Base-by-base conservation (phyloP, 2,797 vertebrate genomes). In the Emydoidea blandingii region DNA sequence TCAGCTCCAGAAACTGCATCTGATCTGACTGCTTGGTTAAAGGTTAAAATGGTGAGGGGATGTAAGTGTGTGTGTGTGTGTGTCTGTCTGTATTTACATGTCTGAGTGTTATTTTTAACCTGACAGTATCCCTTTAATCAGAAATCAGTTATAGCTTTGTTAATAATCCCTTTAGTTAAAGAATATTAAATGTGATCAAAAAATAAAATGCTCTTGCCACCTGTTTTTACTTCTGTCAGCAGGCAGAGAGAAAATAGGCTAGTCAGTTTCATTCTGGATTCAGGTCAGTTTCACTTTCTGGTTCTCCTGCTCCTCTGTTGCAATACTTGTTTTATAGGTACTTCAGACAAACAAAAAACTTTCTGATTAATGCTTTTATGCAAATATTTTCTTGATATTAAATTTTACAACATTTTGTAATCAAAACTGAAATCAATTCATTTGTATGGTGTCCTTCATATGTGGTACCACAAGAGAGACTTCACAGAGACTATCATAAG, bases 341-440 rank as follows among this genome's bases (percentile, higher is more conserved):
- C 97, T 97, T 97, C 95, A 96, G 94, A 95, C 95, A 95, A 97
- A 97, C 95, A 96, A 97, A 94, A 49, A 49, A 90, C 92, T 96
- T 97, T 96, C 94, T 95, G 94, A 91, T 97, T 44, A 97, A 97
- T 97, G 91, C 96, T 96, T 88, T 94, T 96, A 97, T 97, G 96
- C 95, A 96, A 95, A 96, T 96, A 85, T 89, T 92, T 95, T 78
- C 44, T 97, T 90, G 91, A 87, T 94, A 95, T 83, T 96, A 86
- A 89, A 94, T 97, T 97, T 96, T 95, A 93, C 95, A 97, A 95
- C 94, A 92, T 97, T 97, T 96, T 95, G 95, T 86, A 89, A 97
- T 81, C 91, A 92, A 92, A 95, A 97, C 79, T 89, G 89, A 92
- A 96, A 97, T 96, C 87, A 90, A n/a, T 95, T 96, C 88, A 31